Percentiles rank a stretch among this genome's conserved stretches.
phyloP scores from a whole-genome alignment of 2,888 invertebrate species.

The Agrypnus murinus region DNA sequence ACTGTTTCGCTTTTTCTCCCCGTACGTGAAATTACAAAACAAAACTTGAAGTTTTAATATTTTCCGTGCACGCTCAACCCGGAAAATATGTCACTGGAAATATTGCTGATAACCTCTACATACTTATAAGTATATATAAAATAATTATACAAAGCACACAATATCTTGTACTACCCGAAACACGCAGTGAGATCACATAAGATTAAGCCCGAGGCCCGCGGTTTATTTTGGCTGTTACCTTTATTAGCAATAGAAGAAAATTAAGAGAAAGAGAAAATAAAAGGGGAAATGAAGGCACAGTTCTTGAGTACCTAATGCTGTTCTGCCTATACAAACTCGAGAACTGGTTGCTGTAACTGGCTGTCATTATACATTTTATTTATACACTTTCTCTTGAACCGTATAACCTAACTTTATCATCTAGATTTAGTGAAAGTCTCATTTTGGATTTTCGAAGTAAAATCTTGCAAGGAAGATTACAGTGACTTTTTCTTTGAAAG shows the following conservation, averaged over 20 bases:
- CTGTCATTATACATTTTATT: not conserved
- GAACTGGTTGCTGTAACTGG: not conserved
- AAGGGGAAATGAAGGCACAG: slow-evolving; percentile 17
- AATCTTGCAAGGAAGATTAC: no score
- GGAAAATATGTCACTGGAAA: slow-evolving; percentile 2
- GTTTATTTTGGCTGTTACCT: slow-evolving; percentile 30
- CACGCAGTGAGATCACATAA: slow-evolving; percentile 28
- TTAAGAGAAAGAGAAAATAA: slow-evolving; percentile 19
- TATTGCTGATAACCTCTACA: not conserved
- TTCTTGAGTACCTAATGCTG: slow-evolving; percentile 18
- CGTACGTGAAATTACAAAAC: not conserved
- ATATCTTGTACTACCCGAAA: slow-evolving; percentile 6
- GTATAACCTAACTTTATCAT: no score
- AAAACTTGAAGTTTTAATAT: slow-evolving; percentile 4
- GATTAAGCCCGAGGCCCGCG: slow-evolving; percentile 13
- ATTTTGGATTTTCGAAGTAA: no score
- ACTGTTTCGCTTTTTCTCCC: not conserved
- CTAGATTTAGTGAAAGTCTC: no score
- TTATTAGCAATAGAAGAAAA: slow-evolving; percentile 31
- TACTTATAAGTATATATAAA: slow-evolving; percentile 12
- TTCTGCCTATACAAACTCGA: slow-evolving; percentile 17
- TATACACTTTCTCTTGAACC: no score
- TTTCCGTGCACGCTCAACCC: not conserved
- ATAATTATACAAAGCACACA: slow-evolving; percentile 12
- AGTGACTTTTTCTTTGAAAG: no score